phyloP scores from a whole-genome alignment of 2,888 invertebrate species.

The Drosophila atroscutellata region DNA sequence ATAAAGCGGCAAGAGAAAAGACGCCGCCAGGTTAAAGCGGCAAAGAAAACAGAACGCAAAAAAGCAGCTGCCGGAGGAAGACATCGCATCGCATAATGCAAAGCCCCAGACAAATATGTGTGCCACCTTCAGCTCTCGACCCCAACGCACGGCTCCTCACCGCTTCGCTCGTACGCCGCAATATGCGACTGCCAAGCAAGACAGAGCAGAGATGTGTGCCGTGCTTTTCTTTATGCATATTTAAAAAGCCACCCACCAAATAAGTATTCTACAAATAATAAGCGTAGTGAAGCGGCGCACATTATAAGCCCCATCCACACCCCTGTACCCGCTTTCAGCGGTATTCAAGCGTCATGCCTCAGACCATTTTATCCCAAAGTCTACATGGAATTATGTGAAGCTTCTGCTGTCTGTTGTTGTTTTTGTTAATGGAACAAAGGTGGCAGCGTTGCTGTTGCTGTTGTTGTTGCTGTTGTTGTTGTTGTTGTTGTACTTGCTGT shows the following conservation, averaged over 20 bases:
- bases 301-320: slow-evolving; percentile 51
- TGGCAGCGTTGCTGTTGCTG: slow-evolving; percentile 35
- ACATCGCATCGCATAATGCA: slow-evolving; percentile 59
- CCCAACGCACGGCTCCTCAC: too few relatives aligned
- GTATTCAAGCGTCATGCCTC: slow-evolving; percentile 27
- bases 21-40: slow-evolving; percentile 52
- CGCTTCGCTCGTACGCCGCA: background rate
- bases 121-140: background rate
- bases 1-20: slow-evolving; percentile 46
- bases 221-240: slow-evolving; percentile 68
- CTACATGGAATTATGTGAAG: slow-evolving; percentile 76
- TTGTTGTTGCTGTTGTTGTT: slow-evolving; percentile 26
- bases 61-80: slow-evolving; percentile 30
- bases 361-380: slow-evolving; percentile 60
- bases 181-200: slow-evolving; percentile 23
- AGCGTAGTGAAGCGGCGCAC: slow-evolving; percentile 75
- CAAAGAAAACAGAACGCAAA: slow-evolving; percentile 33
- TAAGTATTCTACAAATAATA: slow-evolving; percentile 80
- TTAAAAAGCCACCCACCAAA: slow-evolving; percentile 66
- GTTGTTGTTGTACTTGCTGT: slow-evolving; percentile 29
- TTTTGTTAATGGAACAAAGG: slow-evolving; percentile 75
- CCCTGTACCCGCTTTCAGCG: background rate
- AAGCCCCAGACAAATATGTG: slow-evolving; percentile 68
- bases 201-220: slow-evolving; percentile 49
- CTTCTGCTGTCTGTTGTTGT: slow-evolving; percentile 67